Evolutionary conservation across 2,888 invertebrate species (phyloP), one percentile per base, ranked within the genome.

Genomic region (Nemoura dubitans): DNA sequence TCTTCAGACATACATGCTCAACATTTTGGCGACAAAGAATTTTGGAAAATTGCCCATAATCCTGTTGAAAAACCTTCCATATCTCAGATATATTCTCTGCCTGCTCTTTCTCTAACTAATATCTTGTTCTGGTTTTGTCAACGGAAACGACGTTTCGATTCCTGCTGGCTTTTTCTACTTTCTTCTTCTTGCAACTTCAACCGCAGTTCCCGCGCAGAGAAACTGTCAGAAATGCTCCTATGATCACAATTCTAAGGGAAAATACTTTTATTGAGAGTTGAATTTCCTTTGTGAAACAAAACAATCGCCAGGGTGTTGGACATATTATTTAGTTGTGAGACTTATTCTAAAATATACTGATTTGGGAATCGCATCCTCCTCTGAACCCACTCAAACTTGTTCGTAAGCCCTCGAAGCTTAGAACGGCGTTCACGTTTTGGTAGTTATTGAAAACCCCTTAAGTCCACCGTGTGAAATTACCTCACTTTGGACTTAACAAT

Each of bases 21-120:
- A 78, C 78, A 28, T 28, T 85, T 87, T 87, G 87, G 87, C 87
- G 87, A 87, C 87, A 87, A 87, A 87, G 87, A 87, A 87, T 87
- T 78, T 85, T 87, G 87, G 87, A 87, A 82, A 80, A 81, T 85
- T 28, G 87, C 87, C 87, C 85, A 85, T 78, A 78, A 78, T 78
- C 78, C 25, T 78, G 78, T 78, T 78, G 78, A 28, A 78, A 78
- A 78, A 78, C 78, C 78, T 28, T 78, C 28, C 26, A 78, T 78
- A 7, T n/a, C 78, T 28, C 78, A 26, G 26, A 26, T 27, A 26
- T 10, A 21, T 78, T 78, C 78, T 78, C 78, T 59, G 14, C 59
- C 78, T 59, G 14, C 59, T 78, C 27, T 78, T 28, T 78, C 78
- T 28, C 78, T 78, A 26, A 78, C 59, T 59, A 59, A 78, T 78